A percentile compares a stretch with the other conserved stretches of the same genome.
Conservation (phyloP, 2,888 invertebrate species). For the Drosophila nigricruria region DNA sequence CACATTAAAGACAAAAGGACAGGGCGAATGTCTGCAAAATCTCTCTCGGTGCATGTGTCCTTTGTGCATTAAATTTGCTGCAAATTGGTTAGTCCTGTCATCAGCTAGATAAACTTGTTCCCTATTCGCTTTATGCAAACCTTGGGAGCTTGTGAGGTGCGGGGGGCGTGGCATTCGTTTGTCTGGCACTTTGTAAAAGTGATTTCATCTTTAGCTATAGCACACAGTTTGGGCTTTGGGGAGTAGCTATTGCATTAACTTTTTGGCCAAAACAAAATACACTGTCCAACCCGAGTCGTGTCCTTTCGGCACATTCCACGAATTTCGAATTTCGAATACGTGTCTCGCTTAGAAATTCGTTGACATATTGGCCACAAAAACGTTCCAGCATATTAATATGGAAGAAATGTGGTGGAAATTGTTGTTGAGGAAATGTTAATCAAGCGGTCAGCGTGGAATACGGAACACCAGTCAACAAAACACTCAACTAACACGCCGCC, state of each 20-base stretch:
- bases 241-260: constrained; percentile 72
- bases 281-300: constrained; percentile 29
- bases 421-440: constrained; percentile 75
- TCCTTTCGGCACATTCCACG: constrained; percentile 68
- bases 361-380: constrained; percentile 73
- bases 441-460: constrained; percentile 78
- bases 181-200: constrained; percentile 75
- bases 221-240: constrained; percentile 58
- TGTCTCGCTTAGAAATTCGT: constrained; percentile 77
- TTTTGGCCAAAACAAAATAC: constrained; percentile 33
- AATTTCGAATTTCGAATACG: constrained; percentile 65
- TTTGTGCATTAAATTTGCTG: constrained; percentile 80
- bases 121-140: constrained; percentile 39
- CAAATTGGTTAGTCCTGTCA: constrained; percentile 81
- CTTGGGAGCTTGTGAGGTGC: constrained; percentile 1
- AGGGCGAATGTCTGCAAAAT: constrained; percentile 55
- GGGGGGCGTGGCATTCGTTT: constrained; percentile 1
- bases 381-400: constrained; percentile 73
- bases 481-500: constrained; percentile 37
- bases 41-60: constrained; percentile 53
- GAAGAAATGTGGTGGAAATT: constrained; percentile 27
- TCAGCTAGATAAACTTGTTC: constrained; percentile 72
- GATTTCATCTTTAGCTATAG: constrained; percentile 57
- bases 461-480: constrained; percentile 48
- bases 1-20: constrained; percentile 57